Evolutionary conservation across 2,888 invertebrate species (phyloP).

Genomic region (Ophion ventricosus): DNA sequence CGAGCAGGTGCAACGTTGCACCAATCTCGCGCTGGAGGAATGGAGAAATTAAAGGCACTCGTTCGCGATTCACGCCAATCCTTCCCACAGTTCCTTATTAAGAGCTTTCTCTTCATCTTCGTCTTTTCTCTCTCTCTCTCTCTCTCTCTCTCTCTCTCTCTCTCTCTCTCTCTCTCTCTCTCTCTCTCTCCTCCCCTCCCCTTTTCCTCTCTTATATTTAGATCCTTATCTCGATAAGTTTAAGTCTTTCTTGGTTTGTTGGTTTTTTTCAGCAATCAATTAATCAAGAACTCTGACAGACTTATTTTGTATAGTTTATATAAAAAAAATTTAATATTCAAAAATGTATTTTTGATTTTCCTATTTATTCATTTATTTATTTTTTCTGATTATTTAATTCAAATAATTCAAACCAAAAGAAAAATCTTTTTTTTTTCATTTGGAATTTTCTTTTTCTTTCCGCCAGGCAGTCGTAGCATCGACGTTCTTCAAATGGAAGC

Average conservation of each 20-base stretch:
- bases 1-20: conserved; percentile 61
- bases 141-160: conserved; percentile 38
- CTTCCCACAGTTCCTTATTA: conserved; percentile 49
- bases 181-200: background rate
- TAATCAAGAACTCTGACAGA: no score
- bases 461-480: background rate
- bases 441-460: background rate
- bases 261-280: no score
- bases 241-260: no score
- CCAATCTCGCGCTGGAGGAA: conserved; percentile 55
- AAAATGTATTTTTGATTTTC: no score
- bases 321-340: no score
- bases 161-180: conserved; percentile 32
- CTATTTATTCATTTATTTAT: no score
- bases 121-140: conserved; percentile 10
- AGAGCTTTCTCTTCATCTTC: conserved; percentile 21
- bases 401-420: conserved; percentile 19
- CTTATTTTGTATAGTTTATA: no score
- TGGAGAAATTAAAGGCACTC: conserved; percentile 66
- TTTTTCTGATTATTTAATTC: no score
- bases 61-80: conserved; percentile 59
- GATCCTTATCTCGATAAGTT: no score
- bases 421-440: background rate
- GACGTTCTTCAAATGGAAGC: no score
- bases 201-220: background rate